Evolutionary conservation across 2,888 invertebrate species (phyloP).

Genomic region (Orchestes rusci): DNA sequence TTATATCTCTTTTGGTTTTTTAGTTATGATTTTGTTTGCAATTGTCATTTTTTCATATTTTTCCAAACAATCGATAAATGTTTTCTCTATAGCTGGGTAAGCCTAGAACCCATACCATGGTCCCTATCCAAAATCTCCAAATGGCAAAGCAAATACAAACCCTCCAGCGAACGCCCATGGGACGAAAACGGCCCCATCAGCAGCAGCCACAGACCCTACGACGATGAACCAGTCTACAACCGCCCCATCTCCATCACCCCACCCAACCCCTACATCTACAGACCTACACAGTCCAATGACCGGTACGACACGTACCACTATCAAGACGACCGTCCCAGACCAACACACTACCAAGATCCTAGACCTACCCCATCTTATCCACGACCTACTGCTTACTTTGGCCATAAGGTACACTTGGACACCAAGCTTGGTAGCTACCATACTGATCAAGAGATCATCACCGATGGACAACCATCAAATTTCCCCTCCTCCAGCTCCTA

Average conservation of each 20-base stretch:
- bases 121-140: slow-evolving; percentile 73
- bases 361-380: slow-evolving; percentile 24
- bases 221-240: slow-evolving; percentile 14
- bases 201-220: slow-evolving; percentile 15
- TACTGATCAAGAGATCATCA: slow-evolving; percentile 44
- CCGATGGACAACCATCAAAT: slow-evolving; percentile 50
- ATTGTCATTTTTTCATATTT: background rate
- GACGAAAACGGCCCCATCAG: slow-evolving; percentile 9
- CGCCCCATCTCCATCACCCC: slow-evolving; percentile 22
- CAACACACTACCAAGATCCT: no score
- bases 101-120: slow-evolving; percentile 71
- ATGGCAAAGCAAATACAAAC: slow-evolving; percentile 59
- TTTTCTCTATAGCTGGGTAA: slow-evolving; percentile 52
- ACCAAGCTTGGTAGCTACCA: slow-evolving; percentile 15
- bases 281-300: slow-evolving; percentile 27
- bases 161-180: slow-evolving; percentile 34
- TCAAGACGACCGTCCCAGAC: slow-evolving; percentile 26
- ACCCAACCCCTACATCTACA: slow-evolving; percentile 40
- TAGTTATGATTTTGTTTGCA: background rate
- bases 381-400: slow-evolving; percentile 29
- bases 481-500: slow-evolving; percentile 38
- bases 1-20: background rate
- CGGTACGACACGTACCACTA: slow-evolving; percentile 16
- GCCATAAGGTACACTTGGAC: slow-evolving; percentile 35
- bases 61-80: background rate